Percentiles rank a stretch among this genome's conserved stretches.
These are phyloP conservation scores for Zhuqinia jingwanae DNA, from an alignment of 2,888 invertebrate species.

Conservation along the genomic window DNA sequence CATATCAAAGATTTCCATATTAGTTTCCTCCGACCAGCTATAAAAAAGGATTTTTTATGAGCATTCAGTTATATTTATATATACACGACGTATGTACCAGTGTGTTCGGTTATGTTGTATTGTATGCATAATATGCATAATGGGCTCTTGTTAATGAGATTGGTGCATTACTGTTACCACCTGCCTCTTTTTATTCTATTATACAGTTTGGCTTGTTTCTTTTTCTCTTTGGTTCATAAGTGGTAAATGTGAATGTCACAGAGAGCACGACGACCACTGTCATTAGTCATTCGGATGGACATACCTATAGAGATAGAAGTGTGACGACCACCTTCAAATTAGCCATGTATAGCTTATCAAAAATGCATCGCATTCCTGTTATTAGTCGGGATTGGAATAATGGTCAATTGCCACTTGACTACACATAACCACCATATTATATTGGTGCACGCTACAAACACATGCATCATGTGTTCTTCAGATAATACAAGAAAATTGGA, in stretches of 20 bases:
- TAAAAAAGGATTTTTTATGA: slow-evolving; percentile 7
- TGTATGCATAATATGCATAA: neutral
- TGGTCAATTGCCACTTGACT: neutral
- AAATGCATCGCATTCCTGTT: neutral
- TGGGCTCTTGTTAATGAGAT: neutral
- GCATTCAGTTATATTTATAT: neutral
- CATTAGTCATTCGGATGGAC: slow-evolving; percentile 37
- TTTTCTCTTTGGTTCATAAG: too few species aligned
- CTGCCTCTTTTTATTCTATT: neutral
- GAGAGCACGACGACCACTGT: slow-evolving; percentile 21
- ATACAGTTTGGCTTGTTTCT: neutral
- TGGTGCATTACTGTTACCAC: neutral
- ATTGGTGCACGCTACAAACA: neutral
- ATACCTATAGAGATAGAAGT: neutral
- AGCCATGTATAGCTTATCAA: slow-evolving; percentile 5
- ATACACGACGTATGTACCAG: neutral
- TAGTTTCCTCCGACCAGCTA: neutral
- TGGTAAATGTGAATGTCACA: slow-evolving; percentile 54
- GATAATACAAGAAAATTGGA: too few species aligned
- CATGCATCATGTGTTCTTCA: too few species aligned
- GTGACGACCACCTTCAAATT: slow-evolving; percentile 10
- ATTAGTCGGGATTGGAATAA: neutral
- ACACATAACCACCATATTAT: neutral
- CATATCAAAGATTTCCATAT: neutral
- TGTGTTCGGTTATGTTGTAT: neutral